Conservation (phyloP, 2,888 invertebrate genomes). For the Drosophila birchii region DNA sequence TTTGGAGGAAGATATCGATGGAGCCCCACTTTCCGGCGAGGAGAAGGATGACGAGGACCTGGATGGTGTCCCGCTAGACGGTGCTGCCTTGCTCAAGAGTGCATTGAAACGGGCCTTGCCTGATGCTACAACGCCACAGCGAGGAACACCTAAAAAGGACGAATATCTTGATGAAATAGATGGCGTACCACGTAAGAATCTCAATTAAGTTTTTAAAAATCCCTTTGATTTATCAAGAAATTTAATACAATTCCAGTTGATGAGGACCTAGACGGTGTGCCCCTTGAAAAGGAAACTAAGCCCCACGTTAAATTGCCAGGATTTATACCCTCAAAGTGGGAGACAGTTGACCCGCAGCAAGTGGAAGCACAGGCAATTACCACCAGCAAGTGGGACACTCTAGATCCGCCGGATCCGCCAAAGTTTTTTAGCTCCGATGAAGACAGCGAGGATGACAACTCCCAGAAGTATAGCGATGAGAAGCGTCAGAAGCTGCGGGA, state of each 20-base stretch:
- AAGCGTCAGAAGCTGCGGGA: slow-evolving; percentile 92
- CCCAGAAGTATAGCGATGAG: slow-evolving; percentile 88
- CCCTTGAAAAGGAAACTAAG: slow-evolving; percentile 86
- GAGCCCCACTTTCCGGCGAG: slow-evolving; percentile 85
- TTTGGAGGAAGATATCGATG: slow-evolving; percentile 84
- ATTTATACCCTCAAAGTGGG: slow-evolving; percentile 98
- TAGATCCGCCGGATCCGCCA: slow-evolving; percentile 86
- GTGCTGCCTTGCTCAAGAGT: slow-evolving; percentile 91
- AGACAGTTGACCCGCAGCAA: slow-evolving; percentile 95
- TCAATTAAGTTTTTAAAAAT: background rate
- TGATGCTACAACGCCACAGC: slow-evolving; percentile 81
- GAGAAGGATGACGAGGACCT: slow-evolving; percentile 88
- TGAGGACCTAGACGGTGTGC: slow-evolving; percentile 91
- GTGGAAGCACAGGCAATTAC: slow-evolving; percentile 93
- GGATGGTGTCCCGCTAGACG: slow-evolving; percentile 92
- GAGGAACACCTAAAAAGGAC: slow-evolving; percentile 71
- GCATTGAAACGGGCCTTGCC: slow-evolving; percentile 86
- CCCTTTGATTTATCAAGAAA: rapidly evolving
- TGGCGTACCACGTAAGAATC: slow-evolving; percentile 87
- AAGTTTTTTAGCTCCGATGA: slow-evolving; percentile 82
- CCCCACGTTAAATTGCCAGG: slow-evolving; percentile 85
- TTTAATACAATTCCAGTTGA: slow-evolving; percentile 86
- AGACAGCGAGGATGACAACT: slow-evolving; percentile 82
- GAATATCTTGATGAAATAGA: slow-evolving; percentile 88
- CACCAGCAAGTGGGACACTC: slow-evolving; percentile 94